A percentile compares a stretch with the other conserved stretches of the same genome.
Evolutionary conservation across 2,113 vertebrate species (phyloP).

Genomic region (Anolis sagrei): DNA sequence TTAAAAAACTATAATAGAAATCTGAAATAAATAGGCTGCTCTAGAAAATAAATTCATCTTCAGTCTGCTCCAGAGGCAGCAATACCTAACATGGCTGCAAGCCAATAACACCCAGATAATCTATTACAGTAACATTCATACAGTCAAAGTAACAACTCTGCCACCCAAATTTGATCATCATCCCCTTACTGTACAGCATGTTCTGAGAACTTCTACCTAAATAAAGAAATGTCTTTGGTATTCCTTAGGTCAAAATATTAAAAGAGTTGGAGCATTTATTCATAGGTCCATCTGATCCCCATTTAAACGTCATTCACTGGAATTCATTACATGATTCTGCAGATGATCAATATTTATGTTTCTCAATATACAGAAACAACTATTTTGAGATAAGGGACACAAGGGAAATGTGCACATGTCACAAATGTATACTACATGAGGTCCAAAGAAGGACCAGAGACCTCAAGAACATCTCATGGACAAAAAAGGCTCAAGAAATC

Average conservation of each 20-base stretch:
- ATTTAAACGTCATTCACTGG: too few relatives aligned
- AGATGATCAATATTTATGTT: neutral
- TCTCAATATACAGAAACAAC: neutral
- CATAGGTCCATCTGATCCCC: too few relatives aligned
- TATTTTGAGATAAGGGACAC: neutral
- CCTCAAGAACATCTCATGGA: too few relatives aligned
- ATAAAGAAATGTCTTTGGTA: neutral
- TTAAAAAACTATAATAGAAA: slow-evolving; percentile 13
- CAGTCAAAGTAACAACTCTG: neutral
- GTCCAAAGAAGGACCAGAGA: too few relatives aligned
- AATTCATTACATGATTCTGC: too few relatives aligned
- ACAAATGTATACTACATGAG: too few relatives aligned
- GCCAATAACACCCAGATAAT: neutral
- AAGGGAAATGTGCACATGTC: too few relatives aligned
- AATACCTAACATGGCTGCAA: slow-evolving; percentile 10
- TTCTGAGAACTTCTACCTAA: slow-evolving; percentile 26
- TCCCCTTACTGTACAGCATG: slow-evolving; percentile 2
- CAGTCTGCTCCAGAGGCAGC: slow-evolving; percentile 1
- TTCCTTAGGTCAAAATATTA: too few relatives aligned
- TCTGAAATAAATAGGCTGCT: neutral
- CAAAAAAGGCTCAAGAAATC: too few relatives aligned
- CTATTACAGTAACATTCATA: neutral
- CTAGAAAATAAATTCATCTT: neutral
- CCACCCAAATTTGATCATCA: slow-evolving; percentile 4
- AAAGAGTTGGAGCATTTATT: too few relatives aligned